Evolutionary conservation across 2,888 invertebrate species (phyloP).

Genomic region (Synanthedon tipuliformis): DNA sequence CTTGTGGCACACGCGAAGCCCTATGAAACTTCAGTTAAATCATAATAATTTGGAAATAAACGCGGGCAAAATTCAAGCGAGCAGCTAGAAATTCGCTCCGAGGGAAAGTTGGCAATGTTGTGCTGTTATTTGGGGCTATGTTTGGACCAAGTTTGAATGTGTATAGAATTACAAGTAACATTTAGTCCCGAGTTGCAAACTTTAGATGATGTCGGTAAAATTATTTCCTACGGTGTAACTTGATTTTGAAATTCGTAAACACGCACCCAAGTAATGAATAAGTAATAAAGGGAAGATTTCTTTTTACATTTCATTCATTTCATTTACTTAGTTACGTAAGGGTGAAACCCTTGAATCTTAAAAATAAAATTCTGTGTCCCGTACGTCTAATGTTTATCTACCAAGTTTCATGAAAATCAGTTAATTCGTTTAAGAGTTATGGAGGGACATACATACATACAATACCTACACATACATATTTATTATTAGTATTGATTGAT

Average conservation of each 20-base stretch:
- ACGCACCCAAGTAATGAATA: background rate
- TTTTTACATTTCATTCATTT: no score
- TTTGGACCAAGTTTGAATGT: background rate
- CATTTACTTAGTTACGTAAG: no score
- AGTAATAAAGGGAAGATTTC: no score
- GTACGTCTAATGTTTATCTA: no score
- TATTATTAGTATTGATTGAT: no score
- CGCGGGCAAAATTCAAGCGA: slow-evolving; percentile 15
- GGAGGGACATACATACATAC: no score
- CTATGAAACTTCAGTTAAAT: slow-evolving; percentile 23
- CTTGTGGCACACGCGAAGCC: slow-evolving; percentile 10
- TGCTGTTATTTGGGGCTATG: background rate
- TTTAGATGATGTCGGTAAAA: background rate
- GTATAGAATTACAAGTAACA: background rate
- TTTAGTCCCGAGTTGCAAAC: background rate
- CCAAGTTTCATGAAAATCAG: no score
- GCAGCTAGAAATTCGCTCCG: background rate
- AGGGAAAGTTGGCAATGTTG: background rate
- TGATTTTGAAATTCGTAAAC: background rate
- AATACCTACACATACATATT: no score
- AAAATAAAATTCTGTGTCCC: no score
- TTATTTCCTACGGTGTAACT: background rate
- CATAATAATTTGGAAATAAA: slow-evolving; percentile 28
- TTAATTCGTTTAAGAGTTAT: no score
- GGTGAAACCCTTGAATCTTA: no score